A percentile compares a stretch with the other conserved stretches of the same genome.
These are phyloP conservation scores for Cladorhizidae sp. DNA, from an alignment of 37 sponge, comb jelly and placozoan species.

Conservation along the genomic window DNA sequence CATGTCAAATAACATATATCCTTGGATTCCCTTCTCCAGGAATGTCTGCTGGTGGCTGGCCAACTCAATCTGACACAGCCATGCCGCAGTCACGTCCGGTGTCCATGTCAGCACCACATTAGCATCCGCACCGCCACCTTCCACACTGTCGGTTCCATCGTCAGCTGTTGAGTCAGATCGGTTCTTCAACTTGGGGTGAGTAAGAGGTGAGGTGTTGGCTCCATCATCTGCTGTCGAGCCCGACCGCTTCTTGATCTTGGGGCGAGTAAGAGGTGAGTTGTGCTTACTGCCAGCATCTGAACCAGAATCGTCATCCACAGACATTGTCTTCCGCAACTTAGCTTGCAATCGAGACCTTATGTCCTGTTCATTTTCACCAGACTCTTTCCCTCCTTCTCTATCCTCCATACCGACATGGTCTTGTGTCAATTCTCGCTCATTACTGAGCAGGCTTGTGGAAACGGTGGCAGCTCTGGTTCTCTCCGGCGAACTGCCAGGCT, in stretches of 20 bases:
- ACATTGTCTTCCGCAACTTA: background rate
- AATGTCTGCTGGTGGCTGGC: constrained; percentile 34
- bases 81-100: constrained; percentile 34
- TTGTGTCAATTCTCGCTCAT: constrained; percentile 11
- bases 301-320: too few species aligned
- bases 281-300: too few species aligned
- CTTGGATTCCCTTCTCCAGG: constrained; percentile 38
- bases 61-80: constrained; percentile 38
- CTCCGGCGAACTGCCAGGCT: background rate
- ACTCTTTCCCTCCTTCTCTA: too few species aligned
- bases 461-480: background rate
- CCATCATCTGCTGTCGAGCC: background rate
- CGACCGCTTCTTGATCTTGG: background rate
- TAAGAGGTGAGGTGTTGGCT: background rate
- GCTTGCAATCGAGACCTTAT: background rate
- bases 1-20: constrained; percentile 44
- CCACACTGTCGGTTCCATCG: background rate
- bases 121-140: background rate
- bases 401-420: background rate
- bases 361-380: too few species aligned
- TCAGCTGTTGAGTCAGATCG: background rate
- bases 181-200: background rate
- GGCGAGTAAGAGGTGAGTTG: background rate
- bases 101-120: constrained; percentile 31
- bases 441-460: too few species aligned